A percentile compares a stretch with the other conserved stretches of the same genome.
These are phyloP conservation scores for Nomada fucata DNA, from an alignment of 2,888 invertebrate species.

Conservation along the genomic window DNA sequence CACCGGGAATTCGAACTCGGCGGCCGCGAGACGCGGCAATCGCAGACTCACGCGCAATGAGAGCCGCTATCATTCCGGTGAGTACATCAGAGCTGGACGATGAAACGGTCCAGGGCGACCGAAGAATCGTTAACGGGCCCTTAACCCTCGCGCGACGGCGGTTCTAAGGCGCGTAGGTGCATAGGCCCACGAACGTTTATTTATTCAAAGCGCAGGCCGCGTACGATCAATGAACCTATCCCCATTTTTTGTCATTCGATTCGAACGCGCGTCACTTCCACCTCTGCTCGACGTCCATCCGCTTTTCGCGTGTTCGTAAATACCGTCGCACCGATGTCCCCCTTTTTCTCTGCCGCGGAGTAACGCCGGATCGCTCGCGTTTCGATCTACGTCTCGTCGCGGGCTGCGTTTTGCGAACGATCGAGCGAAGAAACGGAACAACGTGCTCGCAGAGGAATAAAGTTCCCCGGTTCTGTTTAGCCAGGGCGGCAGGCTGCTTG, in stretches of 20 bases:
- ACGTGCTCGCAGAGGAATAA: no score
- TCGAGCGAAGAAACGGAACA: no score
- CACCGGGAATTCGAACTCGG: conserved; percentile 81
- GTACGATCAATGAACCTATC: background rate
- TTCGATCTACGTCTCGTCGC: no score
- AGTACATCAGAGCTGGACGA: conserved; percentile 82
- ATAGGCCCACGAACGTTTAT: conserved; percentile 9
- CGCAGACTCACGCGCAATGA: conserved; percentile 96
- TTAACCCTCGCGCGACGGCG: conserved; percentile 51
- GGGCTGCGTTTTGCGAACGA: no score
- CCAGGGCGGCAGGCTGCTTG: no score
- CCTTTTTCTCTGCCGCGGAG: no score
- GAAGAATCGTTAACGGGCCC: conserved; percentile 43
- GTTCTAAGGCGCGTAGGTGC: background rate
- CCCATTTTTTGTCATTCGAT: no score
- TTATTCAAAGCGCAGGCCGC: conserved; percentile 4
- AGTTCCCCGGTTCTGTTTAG: no score
- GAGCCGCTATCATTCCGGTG: conserved; percentile 98
- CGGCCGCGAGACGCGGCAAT: conserved; percentile 91
- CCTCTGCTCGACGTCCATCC: background rate
- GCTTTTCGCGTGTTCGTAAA: background rate
- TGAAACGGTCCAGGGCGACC: conserved; percentile 23
- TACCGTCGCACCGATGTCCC: background rate
- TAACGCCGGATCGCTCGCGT: no score
- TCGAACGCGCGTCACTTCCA: no score